phyloP scores from a whole-genome alignment of 2,113 vertebrate genomes.

The Salvelinus alpinus region DNA sequence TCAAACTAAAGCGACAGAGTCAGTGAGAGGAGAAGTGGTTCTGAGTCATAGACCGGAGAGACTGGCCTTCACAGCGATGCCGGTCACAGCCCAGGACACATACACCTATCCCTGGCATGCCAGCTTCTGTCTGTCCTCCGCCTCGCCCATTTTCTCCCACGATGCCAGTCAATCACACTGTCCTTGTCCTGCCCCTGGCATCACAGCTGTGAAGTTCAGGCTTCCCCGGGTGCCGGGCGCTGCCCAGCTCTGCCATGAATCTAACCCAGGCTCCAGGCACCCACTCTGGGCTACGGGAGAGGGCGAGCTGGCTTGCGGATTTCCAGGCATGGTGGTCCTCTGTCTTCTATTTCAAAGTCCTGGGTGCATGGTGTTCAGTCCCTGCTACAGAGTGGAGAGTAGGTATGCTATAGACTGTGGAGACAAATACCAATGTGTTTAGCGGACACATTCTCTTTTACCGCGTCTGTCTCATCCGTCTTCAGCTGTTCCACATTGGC shows the following conservation, averaged over 20 bases:
- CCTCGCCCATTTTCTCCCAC: conserved; percentile 38
- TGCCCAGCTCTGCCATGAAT: conserved; percentile 1
- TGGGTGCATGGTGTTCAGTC: background rate
- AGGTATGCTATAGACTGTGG: no score
- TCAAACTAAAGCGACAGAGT: no score
- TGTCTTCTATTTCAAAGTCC: background rate
- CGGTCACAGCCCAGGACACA: conserved; percentile 1
- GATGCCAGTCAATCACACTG: conserved; percentile 41
- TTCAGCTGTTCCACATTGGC: background rate
- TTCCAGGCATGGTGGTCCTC: background rate
- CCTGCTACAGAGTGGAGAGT: no score
- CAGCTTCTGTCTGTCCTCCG: conserved; percentile 11
- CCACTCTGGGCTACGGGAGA: background rate
- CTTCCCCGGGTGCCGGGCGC: background rate
- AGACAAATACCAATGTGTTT: no score
- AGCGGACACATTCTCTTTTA: background rate
- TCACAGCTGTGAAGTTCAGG: conserved; percentile 35
- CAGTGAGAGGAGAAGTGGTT: background rate
- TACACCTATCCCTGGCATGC: background rate
- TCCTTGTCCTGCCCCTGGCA: conserved; percentile 36
- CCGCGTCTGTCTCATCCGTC: background rate
- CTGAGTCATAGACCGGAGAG: conserved; percentile 35
- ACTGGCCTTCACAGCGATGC: conserved; percentile 1
- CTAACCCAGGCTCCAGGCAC: conserved; percentile 16
- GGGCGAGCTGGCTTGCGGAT: background rate